Conservation (phyloP, 2,888 invertebrate species). For the Drosophila leonis region DNA sequence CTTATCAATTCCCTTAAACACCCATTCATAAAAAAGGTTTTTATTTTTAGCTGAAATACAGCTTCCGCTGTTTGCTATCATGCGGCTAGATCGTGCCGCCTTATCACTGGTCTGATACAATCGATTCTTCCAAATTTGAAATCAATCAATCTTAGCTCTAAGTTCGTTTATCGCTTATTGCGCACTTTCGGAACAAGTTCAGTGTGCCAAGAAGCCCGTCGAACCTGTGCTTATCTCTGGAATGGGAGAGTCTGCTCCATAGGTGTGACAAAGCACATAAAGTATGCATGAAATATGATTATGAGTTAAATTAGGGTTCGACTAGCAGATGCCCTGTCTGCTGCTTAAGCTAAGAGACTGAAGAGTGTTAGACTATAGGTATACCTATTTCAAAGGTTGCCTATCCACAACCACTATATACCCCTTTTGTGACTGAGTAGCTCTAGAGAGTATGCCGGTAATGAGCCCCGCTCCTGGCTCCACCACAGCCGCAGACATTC, state of each 20-base stretch:
- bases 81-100: slow-evolving; percentile 58
- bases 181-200: slow-evolving; percentile 61
- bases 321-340: slow-evolving; percentile 29
- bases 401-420: background rate
- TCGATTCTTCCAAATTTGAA: slow-evolving; percentile 27
- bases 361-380: background rate
- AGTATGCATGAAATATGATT: background rate
- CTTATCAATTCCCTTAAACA: slow-evolving; percentile 52
- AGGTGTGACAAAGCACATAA: slow-evolving; percentile 31
- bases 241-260: slow-evolving; percentile 20
- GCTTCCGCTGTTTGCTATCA: slow-evolving; percentile 47
- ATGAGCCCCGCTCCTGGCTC: slow-evolving; percentile 22
- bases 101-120: slow-evolving; percentile 26
- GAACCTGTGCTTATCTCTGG: slow-evolving; percentile 42
- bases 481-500: slow-evolving; percentile 67
- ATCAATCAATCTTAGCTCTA: slow-evolving; percentile 38
- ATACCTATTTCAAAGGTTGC: background rate
- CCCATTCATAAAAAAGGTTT: slow-evolving; percentile 46
- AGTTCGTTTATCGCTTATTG: slow-evolving; percentile 29
- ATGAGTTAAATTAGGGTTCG: background rate
- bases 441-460: slow-evolving; percentile 21
- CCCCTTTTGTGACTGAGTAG: background rate
- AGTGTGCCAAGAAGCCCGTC: slow-evolving; percentile 63
- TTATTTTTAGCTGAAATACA: slow-evolving; percentile 39
- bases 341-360: background rate